A percentile compares a stretch with the other conserved stretches of the same genome.
Evolutionary conservation across 2,888 invertebrate species (phyloP).

Genomic region (Cerceris ruficornis): DNA sequence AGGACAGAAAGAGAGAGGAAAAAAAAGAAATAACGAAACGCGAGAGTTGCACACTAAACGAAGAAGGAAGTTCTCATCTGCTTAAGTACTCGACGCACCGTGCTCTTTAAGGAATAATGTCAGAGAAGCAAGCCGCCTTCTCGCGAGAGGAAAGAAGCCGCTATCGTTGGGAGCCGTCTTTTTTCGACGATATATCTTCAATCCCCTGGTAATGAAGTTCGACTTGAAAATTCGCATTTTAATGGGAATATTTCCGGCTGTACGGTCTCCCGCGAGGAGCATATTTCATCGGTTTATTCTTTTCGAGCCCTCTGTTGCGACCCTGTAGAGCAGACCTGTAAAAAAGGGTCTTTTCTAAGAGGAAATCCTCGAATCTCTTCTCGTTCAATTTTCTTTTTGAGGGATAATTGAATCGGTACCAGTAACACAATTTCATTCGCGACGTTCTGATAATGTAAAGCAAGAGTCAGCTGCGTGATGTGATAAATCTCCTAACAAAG

Average conservation of each 20-base stretch:
- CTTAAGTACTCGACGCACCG: conserved; percentile 59
- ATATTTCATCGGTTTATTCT: conserved; percentile 42
- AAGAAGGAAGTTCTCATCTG: conserved; percentile 61
- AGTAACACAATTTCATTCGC: conserved; percentile 20
- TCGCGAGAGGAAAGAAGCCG: conserved; percentile 12
- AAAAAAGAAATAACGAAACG: conserved; percentile 29
- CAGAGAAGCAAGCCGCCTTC: conserved; percentile 9
- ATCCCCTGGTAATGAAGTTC: conserved; percentile 38
- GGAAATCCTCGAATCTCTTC: conserved; percentile 39
- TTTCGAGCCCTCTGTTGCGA: conserved; percentile 14
- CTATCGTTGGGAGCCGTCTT: neutral
- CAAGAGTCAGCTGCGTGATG: neutral
- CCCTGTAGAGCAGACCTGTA: conserved; percentile 7
- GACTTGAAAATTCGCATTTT: conserved; percentile 48
- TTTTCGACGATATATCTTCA: conserved; percentile 32
- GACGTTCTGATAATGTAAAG: neutral
- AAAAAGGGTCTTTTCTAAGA: conserved; percentile 8
- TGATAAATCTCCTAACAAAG: neutral
- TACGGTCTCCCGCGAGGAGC: neutral
- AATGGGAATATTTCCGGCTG: conserved; percentile 46
- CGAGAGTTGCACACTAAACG: conserved; percentile 12
- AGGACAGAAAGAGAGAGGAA: no score
- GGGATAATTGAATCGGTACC: conserved; percentile 19
- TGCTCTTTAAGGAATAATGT: conserved; percentile 25
- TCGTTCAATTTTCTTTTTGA: conserved; percentile 12